phyloP scores from a whole-genome alignment of 2,797 vertebrate genomes.

The Notoglanidium macrostoma region DNA sequence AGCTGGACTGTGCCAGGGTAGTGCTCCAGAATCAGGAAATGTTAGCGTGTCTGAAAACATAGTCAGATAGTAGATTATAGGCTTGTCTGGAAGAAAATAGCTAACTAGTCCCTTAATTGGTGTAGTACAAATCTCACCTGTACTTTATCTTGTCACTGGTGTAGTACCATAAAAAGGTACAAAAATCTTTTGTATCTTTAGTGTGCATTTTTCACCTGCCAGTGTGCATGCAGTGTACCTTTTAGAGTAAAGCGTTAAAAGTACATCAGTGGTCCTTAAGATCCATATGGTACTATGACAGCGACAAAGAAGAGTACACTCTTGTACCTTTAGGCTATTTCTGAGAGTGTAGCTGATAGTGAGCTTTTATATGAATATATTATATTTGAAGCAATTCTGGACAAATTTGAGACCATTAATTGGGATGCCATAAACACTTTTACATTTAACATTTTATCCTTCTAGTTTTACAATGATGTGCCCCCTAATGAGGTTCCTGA shows the following conservation, averaged over 20 bases:
- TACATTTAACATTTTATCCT: not conserved
- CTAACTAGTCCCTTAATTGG: constrained; percentile 2
- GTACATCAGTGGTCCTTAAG: too few species aligned
- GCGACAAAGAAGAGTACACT: not conserved
- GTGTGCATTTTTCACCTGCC: not conserved
- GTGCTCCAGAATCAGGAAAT: not conserved
- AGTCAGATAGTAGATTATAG: constrained; percentile 10
- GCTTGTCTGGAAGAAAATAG: constrained; percentile 4
- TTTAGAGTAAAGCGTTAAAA: not conserved
- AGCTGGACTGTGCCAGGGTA: not conserved
- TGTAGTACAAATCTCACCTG: constrained; percentile 2
- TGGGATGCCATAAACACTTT: not conserved
- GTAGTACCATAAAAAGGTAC: not conserved
- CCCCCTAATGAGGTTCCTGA: not conserved
- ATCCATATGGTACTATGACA: not conserved
- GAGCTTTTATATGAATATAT: not conserved
- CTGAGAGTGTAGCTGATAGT: not conserved
- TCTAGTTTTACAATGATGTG: not conserved
- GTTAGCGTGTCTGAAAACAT: not conserved
- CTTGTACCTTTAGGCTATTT: not conserved
- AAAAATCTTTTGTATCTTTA: not conserved
- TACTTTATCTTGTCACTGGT: constrained; percentile 8
- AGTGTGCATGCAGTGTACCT: not conserved
- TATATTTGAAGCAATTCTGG: not conserved
- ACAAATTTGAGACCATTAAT: not conserved